Base-by-base conservation (phyloP, 2,113 vertebrate genomes). In the Sorex fumeus region DNA sequence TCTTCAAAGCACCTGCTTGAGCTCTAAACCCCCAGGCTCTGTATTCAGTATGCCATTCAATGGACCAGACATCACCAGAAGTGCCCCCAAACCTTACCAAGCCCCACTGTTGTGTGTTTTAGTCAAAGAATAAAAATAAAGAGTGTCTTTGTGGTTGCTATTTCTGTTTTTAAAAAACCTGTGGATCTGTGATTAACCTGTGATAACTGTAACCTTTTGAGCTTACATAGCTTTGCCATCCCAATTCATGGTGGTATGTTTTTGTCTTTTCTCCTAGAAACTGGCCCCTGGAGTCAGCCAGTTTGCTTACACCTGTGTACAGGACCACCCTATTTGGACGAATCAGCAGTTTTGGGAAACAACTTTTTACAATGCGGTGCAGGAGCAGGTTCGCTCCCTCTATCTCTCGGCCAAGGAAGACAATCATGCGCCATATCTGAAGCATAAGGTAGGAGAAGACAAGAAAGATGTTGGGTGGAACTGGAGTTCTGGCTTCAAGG, bases 311-410 rank as follows among this genome's bases (percentile, higher is more conserved):
- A 99, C 99, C 32, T 99, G 99, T 97, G 98, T 99, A 5, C 99
- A 99, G 95, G 99, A 99, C 93, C 99, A 99, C 97, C 98, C 99
- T 50, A 98, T 99, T 88, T 99, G 99, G 99, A 98, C 99, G 93
- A 99, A 98, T 97, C 99, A 99, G 92, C 99, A 99, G 87, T 99
- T 99, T 95, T 99, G 99, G 99, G 99, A 99, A 97, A 98, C 99
- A 89, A 99, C 99, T 15, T 99, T 99, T 97, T 99, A 99, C 71
- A 99, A 98, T 75, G 99, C 99, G 0, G 99, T 99, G 40, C 99
- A 99, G 93, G 98, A 98, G 92, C 99, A 99, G 96, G 99, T 99
- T 97, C 98, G 99, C 40, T 97, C 98, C 45, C 98, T 99, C 81
- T 99, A 99, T 97, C 98, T 99, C 15, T 98, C 98, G 91, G 93